Evolutionary conservation across 2,797 vertebrate species (phyloP).

Genomic region (Tokudaia tokunoshimensis): DNA sequence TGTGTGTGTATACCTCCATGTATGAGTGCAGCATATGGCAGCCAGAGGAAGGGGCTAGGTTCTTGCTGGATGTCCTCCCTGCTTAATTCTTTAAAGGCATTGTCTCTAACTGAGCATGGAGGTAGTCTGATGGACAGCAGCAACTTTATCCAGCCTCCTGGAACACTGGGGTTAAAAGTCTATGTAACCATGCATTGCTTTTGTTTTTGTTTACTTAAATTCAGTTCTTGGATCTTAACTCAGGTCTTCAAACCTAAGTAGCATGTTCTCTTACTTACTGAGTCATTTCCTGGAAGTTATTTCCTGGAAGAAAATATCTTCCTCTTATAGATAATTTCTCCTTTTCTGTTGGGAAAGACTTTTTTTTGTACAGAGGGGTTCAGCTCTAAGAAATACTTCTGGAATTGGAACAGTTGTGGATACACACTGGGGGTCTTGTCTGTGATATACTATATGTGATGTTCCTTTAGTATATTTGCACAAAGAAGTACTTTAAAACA

Average conservation of each 20-base stretch:
- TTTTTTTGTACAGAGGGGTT: not conserved
- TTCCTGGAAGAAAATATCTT: not conserved
- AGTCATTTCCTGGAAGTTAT: not conserved
- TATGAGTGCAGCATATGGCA: not conserved
- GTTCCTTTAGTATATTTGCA: not conserved
- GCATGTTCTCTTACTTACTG: not conserved
- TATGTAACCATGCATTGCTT: not conserved
- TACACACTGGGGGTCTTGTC: not conserved
- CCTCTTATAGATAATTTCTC: not conserved
- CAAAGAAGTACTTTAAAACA: conserved; percentile 19
- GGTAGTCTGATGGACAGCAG: not conserved
- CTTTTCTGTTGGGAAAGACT: not conserved
- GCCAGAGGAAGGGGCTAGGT: not conserved
- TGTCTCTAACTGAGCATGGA: not conserved
- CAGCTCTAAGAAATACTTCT: not conserved
- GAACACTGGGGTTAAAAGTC: not conserved
- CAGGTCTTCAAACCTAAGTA: not conserved
- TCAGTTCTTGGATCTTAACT: not conserved
- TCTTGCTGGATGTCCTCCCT: not conserved
- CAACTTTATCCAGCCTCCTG: not conserved
- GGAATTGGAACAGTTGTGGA: not conserved
- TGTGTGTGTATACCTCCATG: not conserved
- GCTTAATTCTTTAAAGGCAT: not conserved
- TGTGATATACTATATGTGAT: not conserved
- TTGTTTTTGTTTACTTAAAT: not conserved